Evolutionary conservation across 92 coral and sea anemone genomes (phyloP), one percentile per base, ranked within the genome.

Genomic region (Epizoanthus stellaris): DNA sequence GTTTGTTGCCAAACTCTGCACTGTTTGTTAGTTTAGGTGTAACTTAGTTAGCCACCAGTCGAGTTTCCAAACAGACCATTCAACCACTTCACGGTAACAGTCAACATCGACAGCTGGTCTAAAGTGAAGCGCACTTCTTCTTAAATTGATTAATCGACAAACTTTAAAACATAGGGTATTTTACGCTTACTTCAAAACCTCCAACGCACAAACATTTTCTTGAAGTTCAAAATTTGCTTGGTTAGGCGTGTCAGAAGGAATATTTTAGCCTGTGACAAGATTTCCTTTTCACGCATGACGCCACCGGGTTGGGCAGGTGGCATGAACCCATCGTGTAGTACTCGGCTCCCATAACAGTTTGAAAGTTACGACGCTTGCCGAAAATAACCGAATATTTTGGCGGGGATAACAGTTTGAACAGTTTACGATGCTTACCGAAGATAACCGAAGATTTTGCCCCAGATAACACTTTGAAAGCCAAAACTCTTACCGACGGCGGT

Each of bases 281-380:
- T 43, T 17, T 19, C 65, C 72, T 42, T 79, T 79, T 63, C 83
- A 71, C 83, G 73, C 83, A 79, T 79, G 83, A 79, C 83, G 83
- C 83, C 83, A 79, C 73, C 83, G 15, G 14, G 82, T n/a, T 61
- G 5, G 30, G 11, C 83, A 25, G 83, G 83, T 79, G 83, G 83
- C 72, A 15, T 52, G 56, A 3, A 52, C 56, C 56, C 12, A 52
- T 52, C 14, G 56, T 13, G 2, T 9, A 52, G 56, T 9, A 11
- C 12, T 15, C 10, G 14, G 54, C 54, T 4, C 54, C 11, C n/a
- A 52, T 52, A 52, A 52, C 56, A 52, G 56, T 52, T 11, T 1
- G 3, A 30, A 52, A 52, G 56, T 9, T 52, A 52, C 56, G 56
- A 52, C 12, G 56, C 2, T 49, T 1, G 0, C 11, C 12, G 10